phyloP scores from a whole-genome alignment of 2,113 vertebrate species.

The Andinoacara biseriatus region DNA sequence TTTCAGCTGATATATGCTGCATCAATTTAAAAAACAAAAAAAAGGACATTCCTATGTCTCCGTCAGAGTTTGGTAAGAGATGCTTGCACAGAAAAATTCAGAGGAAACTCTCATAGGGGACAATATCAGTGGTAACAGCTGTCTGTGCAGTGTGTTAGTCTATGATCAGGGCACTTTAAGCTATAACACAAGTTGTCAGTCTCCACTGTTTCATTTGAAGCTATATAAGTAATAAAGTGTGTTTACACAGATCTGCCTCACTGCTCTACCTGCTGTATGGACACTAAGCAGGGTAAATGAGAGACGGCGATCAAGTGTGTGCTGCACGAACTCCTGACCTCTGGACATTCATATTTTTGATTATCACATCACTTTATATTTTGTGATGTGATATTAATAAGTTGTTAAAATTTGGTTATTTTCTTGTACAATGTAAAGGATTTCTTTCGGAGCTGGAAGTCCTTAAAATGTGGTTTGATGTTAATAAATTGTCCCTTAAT shows the following conservation, averaged over 20 bases:
- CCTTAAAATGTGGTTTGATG: too few relatives aligned
- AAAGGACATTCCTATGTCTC: too few relatives aligned
- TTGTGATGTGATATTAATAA: not conserved
- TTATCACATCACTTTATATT: too few relatives aligned
- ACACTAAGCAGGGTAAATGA: slow-evolving; percentile 20
- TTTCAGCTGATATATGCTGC: too few relatives aligned
- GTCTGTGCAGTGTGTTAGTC: rapidly evolving
- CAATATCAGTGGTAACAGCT: not conserved
- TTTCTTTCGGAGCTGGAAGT: not conserved
- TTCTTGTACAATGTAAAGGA: not conserved
- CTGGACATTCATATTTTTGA: too few relatives aligned
- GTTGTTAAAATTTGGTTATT: not conserved
- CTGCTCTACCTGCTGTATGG: not conserved
- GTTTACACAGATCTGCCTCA: slow-evolving; percentile 26
- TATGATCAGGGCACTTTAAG: not conserved
- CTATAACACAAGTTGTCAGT: not conserved
- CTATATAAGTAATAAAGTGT: slow-evolving; percentile 2
- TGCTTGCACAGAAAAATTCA: too few relatives aligned
- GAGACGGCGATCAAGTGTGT: not conserved
- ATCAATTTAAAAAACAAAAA: too few relatives aligned
- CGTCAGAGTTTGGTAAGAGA: too few relatives aligned
- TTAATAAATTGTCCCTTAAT: too few relatives aligned
- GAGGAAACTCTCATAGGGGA: not conserved
- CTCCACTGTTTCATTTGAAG: not conserved
- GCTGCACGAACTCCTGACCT: not conserved